Evolutionary conservation across 2,113 vertebrate species (phyloP).

Genomic region (Monopterus albus): DNA sequence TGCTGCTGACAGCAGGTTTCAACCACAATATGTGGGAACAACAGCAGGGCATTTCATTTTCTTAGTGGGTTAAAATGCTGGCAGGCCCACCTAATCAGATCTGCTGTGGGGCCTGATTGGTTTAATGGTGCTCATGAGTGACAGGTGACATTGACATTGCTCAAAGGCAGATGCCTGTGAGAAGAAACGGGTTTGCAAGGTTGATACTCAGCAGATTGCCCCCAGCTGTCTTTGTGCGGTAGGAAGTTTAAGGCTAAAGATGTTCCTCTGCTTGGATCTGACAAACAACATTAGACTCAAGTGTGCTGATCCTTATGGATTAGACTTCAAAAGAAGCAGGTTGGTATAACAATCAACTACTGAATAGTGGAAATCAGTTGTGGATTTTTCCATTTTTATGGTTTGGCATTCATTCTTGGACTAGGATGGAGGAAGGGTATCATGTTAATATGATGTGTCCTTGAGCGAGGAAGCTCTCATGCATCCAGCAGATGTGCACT

Average conservation of each 20-base stretch:
- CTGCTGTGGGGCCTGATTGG: slow-evolving; percentile 39
- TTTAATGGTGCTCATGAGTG: slow-evolving; percentile 60
- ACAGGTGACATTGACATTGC: slow-evolving; percentile 73
- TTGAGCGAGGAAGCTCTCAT: slow-evolving; percentile 22
- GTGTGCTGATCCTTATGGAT: slow-evolving; percentile 51
- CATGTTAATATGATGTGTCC: slow-evolving; percentile 23
- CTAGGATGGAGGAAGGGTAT: slow-evolving; percentile 26
- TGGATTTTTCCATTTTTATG: not conserved
- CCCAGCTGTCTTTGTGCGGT: slow-evolving; percentile 50
- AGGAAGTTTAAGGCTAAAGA: slow-evolving; percentile 39
- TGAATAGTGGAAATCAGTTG: not conserved
- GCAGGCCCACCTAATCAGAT: slow-evolving; percentile 63
- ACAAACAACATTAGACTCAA: slow-evolving; percentile 59
- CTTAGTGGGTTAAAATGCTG: slow-evolving; percentile 52
- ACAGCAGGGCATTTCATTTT: slow-evolving; percentile 60
- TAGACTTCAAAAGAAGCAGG: slow-evolving; percentile 40
- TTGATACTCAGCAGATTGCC: slow-evolving; percentile 44
- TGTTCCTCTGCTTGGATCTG: slow-evolving; percentile 42
- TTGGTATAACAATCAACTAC: slow-evolving; percentile 44
- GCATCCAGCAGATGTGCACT: slow-evolving; percentile 3
- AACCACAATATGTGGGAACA: slow-evolving; percentile 49
- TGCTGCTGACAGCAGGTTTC: slow-evolving; percentile 58
- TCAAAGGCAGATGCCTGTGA: slow-evolving; percentile 58
- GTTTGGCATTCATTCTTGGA: slow-evolving; percentile 17
- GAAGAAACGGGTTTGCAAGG: slow-evolving; percentile 40